Base-by-base conservation (phyloP, 2,113 vertebrate species). In the Triplophysa siluroides region DNA sequence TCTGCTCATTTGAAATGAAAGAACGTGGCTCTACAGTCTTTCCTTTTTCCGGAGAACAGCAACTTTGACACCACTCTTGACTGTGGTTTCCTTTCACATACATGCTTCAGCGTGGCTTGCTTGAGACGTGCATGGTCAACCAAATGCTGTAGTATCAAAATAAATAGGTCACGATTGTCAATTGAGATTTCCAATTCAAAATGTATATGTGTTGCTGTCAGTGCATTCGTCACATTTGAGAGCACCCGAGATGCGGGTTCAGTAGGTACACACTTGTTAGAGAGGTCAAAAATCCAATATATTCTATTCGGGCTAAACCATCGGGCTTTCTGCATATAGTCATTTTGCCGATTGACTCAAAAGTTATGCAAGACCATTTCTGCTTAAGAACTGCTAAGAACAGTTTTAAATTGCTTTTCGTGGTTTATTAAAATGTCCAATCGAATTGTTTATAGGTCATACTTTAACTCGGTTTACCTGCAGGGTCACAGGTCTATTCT, bases 71-170 rank as follows among this genome's bases (percentile, higher is more conserved):
- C 33, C 47, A 13, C 66, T 47, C 63, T 33, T 13, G 18, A 70
- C 76, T 81, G 83, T 81, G 83, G 83, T 54, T 79, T 81, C 83
- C 78, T 60, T 41, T 58, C 60, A 19, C 65, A 21, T 14, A n/a
- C 63, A 56, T 74, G 63, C 62, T 81, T 56, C 54, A 79, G 63
- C 21, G 29, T 33, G 41, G 10, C 33, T 19, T 11, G 29, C 47
- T 63, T 23, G 69, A 61, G 70, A 78, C 78, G 47, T 79, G 65
- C 65, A 84, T 52, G 65, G 80, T 81, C 50, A 78, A 81, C 56
- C 38, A 43, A 58, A 52, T 56, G 10, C 61, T 52, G 0, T 21
- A 68, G 64, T 45, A 73, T 8, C 24, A 52, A 65, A 68, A 52
- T 21, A 70, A 50, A 23, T 58, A 54, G 68, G n/a, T 63, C 47